Evolutionary conservation across 2,888 invertebrate genomes (phyloP).

Genomic region (Caenorhabditis uteleia): DNA sequence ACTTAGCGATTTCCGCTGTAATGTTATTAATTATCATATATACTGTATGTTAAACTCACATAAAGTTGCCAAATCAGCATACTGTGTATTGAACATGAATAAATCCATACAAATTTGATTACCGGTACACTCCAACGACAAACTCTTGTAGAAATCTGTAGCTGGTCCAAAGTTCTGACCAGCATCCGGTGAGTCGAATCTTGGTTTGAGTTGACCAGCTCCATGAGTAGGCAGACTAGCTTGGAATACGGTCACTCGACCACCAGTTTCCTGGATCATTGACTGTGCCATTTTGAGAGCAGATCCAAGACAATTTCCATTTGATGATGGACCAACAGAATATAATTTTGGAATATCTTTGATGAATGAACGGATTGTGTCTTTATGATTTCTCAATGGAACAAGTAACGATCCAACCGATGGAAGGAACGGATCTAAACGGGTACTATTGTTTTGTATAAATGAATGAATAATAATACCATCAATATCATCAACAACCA

Average conservation of each 20-base stretch:
- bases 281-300: slow-evolving; percentile 90
- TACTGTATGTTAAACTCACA: slow-evolving; percentile 74
- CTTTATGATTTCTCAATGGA: slow-evolving; percentile 84
- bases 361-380: slow-evolving; percentile 70
- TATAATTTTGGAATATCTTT: slow-evolving; percentile 77
- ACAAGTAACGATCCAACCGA: slow-evolving; percentile 90
- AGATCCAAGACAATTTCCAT: slow-evolving; percentile 86
- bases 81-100: slow-evolving; percentile 89
- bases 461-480: slow-evolving; percentile 73
- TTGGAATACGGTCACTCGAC: slow-evolving; percentile 92
- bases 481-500: slow-evolving; percentile 86
- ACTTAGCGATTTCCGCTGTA: slow-evolving; percentile 84
- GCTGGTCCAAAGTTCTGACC: slow-evolving; percentile 87
- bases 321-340: slow-evolving; percentile 73
- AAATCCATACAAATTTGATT: slow-evolving; percentile 79
- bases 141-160: slow-evolving; percentile 94
- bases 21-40: slow-evolving; percentile 9
- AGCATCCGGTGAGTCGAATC: slow-evolving; percentile 78
- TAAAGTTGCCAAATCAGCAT: slow-evolving; percentile 90
- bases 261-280: slow-evolving; percentile 90
- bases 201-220: slow-evolving; percentile 83
- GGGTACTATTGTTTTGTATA: neutral
- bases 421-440: slow-evolving; percentile 87
- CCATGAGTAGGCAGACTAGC: slow-evolving; percentile 79
- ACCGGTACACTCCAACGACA: slow-evolving; percentile 93